Evolutionary conservation across 2,113 vertebrate species (phyloP).

Genomic region (Fregata magnificens): DNA sequence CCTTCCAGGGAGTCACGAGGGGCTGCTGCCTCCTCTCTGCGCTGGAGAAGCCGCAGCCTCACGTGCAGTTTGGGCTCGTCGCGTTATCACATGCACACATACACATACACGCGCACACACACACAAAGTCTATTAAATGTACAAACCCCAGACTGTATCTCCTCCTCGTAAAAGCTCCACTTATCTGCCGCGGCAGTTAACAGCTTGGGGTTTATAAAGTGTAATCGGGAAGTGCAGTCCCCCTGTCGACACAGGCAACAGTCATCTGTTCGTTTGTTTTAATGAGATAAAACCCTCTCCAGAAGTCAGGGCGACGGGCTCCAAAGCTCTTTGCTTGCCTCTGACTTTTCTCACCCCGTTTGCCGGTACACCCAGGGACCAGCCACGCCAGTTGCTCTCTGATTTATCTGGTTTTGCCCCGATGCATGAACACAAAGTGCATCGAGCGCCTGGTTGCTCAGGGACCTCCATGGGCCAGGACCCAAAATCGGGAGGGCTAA

Average conservation of each 20-base stretch:
- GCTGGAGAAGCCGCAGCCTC: neutral
- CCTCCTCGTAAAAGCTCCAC: neutral
- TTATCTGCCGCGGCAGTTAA: neutral
- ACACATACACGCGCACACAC: accelerated
- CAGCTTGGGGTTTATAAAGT: neutral
- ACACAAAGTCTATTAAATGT: neutral
- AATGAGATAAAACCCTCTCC: neutral
- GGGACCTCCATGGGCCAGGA: neutral
- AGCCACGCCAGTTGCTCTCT: neutral
- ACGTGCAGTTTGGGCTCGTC: accelerated
- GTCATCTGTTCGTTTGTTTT: neutral
- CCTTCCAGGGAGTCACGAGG: accelerated
- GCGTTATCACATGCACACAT: neutral
- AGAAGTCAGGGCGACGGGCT: neutral
- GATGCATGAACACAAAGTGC: accelerated
- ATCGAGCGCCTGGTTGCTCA: accelerated
- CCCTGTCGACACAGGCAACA: neutral
- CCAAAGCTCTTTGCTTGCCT: neutral
- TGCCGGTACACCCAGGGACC: neutral
- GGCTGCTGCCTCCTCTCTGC: neutral
- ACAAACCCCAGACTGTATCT: neutral
- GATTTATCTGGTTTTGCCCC: neutral
- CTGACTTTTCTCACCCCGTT: neutral
- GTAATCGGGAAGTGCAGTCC: neutral
- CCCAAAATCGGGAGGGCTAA: neutral